Evolutionary conservation across 30 jellyfish, hydroid and myxozoan species (phyloP), one percentile per base, ranked within the genome.

Genomic region (Aurelia sp.): DNA sequence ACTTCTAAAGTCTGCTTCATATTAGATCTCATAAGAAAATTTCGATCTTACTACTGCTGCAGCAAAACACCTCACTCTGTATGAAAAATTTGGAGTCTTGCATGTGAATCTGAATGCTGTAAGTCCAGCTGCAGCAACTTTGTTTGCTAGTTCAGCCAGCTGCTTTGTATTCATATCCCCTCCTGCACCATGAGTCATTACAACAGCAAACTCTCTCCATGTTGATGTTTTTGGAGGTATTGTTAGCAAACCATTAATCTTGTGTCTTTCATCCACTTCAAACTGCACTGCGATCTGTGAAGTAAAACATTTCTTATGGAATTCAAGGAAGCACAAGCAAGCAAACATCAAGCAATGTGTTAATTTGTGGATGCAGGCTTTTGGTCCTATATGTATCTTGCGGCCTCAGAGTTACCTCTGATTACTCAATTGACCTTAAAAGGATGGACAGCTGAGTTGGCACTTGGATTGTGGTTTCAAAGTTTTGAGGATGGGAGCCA

Each of bases 121-220:
- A 40, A 91, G 62, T 2, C 96, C 98, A 35, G 87, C 72, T 30
- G 27, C 31, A 0, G 93, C 78, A 50, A 78, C 40, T 15, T 72
- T 59, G 16, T 73, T 74, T 21, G 96, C 74, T 8, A 85, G 67
- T 27, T 60, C 52, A 22, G 21, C 74, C 18, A 91, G 67, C 33
- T 77, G 92, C 27, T 17, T 63, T 60, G 90, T 27, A 40, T 78
- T 85, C 93, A 91, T 76, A 67, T 91, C 98, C 72, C 98, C 98
- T 27, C 98, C 98, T 18, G 98, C 98, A 50, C 98, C 98, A 66
- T 91, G 98, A 8, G 98, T 91, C 63, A 91, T 62, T 18, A 91
- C 48, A 12, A 91, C 85, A 18, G 82, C 91, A 61, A 47, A 85
- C 16, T 81, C 50, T 22, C 84, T 78, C 90, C 90, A 80, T 19